Conservation (phyloP, 2,797 vertebrate species). For the Pelobates cultripes region DNA sequence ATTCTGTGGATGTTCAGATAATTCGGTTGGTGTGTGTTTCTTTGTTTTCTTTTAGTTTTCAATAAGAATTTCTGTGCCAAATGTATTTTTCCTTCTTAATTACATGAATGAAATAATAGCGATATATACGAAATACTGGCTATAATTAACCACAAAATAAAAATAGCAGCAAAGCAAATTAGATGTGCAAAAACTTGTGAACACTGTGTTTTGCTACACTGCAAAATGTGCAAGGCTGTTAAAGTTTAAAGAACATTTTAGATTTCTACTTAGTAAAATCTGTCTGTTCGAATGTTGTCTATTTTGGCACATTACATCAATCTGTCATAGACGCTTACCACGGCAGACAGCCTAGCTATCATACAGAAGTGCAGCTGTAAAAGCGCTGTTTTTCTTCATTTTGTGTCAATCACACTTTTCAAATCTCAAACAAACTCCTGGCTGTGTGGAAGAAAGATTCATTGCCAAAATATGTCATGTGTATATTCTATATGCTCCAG, state of each 20-base stretch:
- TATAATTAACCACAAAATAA: too few relatives aligned
- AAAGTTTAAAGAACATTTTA: not conserved
- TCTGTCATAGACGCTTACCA: not conserved
- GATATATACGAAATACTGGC: too few relatives aligned
- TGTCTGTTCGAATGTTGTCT: not conserved
- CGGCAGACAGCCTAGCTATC: not conserved
- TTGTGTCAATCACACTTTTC: constrained; percentile 4
- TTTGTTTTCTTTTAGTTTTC: too few relatives aligned
- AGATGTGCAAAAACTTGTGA: too few relatives aligned
- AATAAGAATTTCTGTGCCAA: too few relatives aligned
- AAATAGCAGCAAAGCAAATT: too few relatives aligned
- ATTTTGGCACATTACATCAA: not conserved
- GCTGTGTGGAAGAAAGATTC: not conserved
- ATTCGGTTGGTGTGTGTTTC: too few relatives aligned
- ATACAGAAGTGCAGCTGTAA: not conserved
- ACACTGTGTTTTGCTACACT: too few relatives aligned
- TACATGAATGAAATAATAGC: too few relatives aligned
- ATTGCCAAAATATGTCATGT: not conserved
- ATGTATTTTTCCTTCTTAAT: too few relatives aligned
- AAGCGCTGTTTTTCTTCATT: not conserved
- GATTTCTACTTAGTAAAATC: not conserved
- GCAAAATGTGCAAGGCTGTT: not conserved
- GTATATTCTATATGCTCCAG: too few relatives aligned
- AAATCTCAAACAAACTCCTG: not conserved
- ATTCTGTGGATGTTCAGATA: too few relatives aligned